Evolutionary conservation across 1,140 invertebrate species (phyloP).

Genomic region (Plectrocnemia conspersa): DNA sequence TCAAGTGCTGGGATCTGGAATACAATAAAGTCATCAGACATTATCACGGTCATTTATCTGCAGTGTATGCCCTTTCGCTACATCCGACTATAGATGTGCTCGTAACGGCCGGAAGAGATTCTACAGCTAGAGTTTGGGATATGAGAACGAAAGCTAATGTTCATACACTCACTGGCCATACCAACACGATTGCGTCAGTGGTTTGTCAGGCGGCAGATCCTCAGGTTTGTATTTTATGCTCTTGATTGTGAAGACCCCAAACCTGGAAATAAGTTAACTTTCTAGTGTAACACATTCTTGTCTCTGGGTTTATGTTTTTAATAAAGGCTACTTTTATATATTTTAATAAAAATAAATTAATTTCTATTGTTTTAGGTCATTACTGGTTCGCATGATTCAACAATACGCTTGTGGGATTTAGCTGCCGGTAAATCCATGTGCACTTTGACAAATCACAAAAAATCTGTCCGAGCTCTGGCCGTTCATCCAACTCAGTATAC

Average conservation of each 20-base stretch:
- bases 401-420: conserved; percentile 94
- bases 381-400: conserved; percentile 78
- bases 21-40: conserved; percentile 99
- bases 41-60: conserved; percentile 98
- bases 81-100: conserved; percentile 96
- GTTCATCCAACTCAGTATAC: conserved; percentile 92
- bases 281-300: no score
- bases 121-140: conserved; percentile 96
- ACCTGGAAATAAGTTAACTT: no score
- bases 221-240: conserved; percentile 58
- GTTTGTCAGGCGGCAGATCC: conserved; percentile 90
- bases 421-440: conserved; percentile 91
- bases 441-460: conserved; percentile 98
- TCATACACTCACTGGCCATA: conserved; percentile 93
- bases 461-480: conserved; percentile 88
- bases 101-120: conserved; percentile 90
- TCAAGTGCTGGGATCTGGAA: conserved; percentile 99
- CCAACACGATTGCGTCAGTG: conserved; percentile 94
- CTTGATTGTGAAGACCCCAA: no score
- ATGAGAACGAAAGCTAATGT: conserved; percentile 99
- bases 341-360: conserved; percentile 1
- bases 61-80: conserved; percentile 88
- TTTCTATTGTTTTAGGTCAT: conserved; percentile 53
- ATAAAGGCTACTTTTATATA: no score
- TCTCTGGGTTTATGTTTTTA: no score